Evolutionary conservation across 2,888 invertebrate species (phyloP), one percentile per base, ranked within the genome.

Genomic region (Falcaria lacertinaria): DNA sequence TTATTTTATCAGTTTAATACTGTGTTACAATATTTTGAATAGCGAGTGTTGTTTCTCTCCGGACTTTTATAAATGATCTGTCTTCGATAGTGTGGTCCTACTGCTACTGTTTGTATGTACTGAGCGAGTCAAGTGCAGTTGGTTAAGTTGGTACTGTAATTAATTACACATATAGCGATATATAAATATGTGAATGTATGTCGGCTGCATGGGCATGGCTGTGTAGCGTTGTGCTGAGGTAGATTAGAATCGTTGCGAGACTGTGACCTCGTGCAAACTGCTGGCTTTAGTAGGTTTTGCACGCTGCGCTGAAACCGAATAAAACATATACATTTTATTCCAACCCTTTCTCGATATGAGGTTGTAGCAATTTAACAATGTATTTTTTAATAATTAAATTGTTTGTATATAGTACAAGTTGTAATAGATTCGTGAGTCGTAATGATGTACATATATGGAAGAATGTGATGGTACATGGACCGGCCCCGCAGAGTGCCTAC

Each of bases 391-490:
- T 66, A 61, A 66, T 72, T 70, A 76, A 82, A 83, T 83, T 86
- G 84, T 86, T 87, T 89, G 88, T 89, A 89, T 85, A 89, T 89
- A 89, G 88, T 87, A 89, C 86, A 88, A 86, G 86, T 84, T 76
- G 80, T 83, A 82, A 77, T 80, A 84, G 80, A 75, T 73, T 74
- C 73, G 75, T 69, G 83, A 74, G 75, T 74, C 67, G 76, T 73
- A 73, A n/a, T 71, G 71, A 69, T 88, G 87, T 87, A 86, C 68
- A 87, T 86, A 86, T n/a, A 72, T 70, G 74, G 66, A 71, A 75
- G 73, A 73, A 74, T 79, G 80, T 74, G 74, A 76, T 73, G 64
- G 57, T 56, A 66, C n/a, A n/a, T n/a, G 65, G 62, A 67, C 62
- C 63, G 73, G 68, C 63, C 61, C 62, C 64, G 64, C 61, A 59